Evolutionary conservation across 1,140 invertebrate genomes (phyloP).

Genomic region (Diabrotica virgifera): DNA sequence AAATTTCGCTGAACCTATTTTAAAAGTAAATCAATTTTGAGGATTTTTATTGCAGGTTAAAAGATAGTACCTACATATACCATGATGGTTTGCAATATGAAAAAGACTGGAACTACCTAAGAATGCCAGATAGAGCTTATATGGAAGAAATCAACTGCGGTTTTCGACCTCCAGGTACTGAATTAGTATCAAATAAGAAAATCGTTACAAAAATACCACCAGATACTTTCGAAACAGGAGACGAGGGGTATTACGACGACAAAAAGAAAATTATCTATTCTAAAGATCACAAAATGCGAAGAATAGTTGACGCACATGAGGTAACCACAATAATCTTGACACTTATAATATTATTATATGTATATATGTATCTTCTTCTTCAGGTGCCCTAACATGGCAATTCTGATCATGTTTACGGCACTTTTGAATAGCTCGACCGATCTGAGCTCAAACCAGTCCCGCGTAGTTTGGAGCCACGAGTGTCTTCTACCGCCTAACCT

Average conservation of each 20-base stretch:
- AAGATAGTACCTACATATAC: not conserved
- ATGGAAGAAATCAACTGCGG: constrained; percentile 13
- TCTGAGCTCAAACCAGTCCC: no score
- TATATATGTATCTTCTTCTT: not conserved
- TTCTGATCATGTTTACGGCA: not conserved
- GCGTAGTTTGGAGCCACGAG: no score
- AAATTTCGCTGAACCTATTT: no score
- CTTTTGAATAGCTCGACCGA: not conserved
- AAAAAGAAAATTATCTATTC: constrained; percentile 18
- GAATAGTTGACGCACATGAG: constrained; percentile 8
- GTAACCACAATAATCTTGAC: not conserved
- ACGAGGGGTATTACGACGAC: constrained; percentile 28
- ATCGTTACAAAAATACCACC: constrained; percentile 22
- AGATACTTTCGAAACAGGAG: constrained; percentile 25
- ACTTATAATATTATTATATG: not conserved
- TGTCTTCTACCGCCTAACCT: no score
- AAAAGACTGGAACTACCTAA: constrained; percentile 10
- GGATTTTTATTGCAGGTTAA: not conserved
- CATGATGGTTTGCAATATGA: constrained; percentile 17
- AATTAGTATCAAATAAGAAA: constrained; percentile 22
- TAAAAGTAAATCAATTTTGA: no score
- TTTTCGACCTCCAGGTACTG: constrained; percentile 18
- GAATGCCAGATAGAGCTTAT: constrained; percentile 21
- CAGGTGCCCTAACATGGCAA: not conserved
- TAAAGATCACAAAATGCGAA: constrained; percentile 7